These are phyloP conservation scores for Nomada ferruginata DNA, from an alignment of 2,888 invertebrate species.

Conservation along the genomic window DNA sequence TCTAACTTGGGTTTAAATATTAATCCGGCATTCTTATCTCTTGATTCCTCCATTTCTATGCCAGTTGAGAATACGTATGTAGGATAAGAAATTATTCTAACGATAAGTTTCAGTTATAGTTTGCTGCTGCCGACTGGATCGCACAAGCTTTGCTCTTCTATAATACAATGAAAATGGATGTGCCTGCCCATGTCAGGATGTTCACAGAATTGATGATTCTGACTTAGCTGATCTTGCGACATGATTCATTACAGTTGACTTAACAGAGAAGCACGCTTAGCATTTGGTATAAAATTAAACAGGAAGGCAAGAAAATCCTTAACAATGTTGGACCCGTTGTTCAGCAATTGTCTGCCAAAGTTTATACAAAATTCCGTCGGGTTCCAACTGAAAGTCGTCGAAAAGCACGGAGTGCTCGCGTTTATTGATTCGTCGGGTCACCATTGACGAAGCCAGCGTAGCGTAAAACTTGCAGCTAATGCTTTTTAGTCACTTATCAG, in stretches of 20 bases:
- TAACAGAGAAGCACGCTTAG: not conserved
- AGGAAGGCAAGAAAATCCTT: not conserved
- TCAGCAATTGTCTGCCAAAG: not conserved
- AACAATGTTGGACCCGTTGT: not conserved
- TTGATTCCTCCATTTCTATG: not conserved
- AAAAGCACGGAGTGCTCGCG: not conserved
- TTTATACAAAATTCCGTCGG: not conserved
- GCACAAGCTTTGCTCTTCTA: not conserved
- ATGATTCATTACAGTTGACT: constrained; percentile 2
- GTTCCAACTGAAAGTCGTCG: not conserved
- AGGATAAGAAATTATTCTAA: constrained; percentile 11
- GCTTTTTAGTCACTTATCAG: constrained; percentile 14
- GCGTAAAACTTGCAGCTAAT: constrained; percentile 10
- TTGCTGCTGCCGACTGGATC: not conserved
- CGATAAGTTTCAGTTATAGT: constrained; percentile 18
- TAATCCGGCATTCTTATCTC: constrained; percentile 25
- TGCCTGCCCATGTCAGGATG: not conserved
- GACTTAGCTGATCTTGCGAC: not conserved
- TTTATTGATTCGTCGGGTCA: constrained; percentile 1
- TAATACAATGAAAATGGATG: constrained; percentile 32
- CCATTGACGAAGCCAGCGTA: constrained; percentile 2
- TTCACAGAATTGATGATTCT: not conserved
- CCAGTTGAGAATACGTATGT: constrained; percentile 22
- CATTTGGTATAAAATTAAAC: not conserved
- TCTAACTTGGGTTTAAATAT: constrained; percentile 8